Evolutionary conservation across 2,113 vertebrate genomes (phyloP), one percentile per base, ranked within the genome.

Genomic region (Tor tambroides): DNA sequence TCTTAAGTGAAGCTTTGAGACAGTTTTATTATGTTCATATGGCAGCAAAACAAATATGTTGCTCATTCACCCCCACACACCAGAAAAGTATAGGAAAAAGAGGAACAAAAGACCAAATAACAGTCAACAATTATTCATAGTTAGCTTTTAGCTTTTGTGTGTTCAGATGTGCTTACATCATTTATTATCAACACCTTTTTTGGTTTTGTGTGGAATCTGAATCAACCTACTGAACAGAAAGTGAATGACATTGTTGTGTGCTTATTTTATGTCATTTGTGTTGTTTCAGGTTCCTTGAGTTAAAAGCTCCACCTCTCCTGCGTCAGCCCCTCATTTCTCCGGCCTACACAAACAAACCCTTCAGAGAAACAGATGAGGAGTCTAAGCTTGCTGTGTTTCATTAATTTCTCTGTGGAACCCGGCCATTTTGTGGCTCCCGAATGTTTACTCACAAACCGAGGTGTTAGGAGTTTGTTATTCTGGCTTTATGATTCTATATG

Each of bases 71-170:
- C 85, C 85, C 84, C 87, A 91, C 87, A 77, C 88, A 38, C 89
- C 67, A 69, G 26, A 76, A 49, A 76, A 59, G 90, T 94, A 93
- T 91, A 91, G 91, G 85, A n/a, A 80, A 91, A 88, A 69, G 77
- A 87, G 86, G 82, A 89, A 91, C 41, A 11, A 43, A n/a, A 43
- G 9, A 43, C 80, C 87, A 92, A 92, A 93, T 88, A 75, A 90
- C 84, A 91, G 88, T 91, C 88, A 88, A 90, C 89, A 80, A 87
- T 91, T 78, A 26, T 77, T 86, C 61, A 77, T 90, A 91, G 89
- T 92, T 94, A 92, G 91, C 94, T 91, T 94, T 93, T 92, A 92
- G 92, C 93, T 93, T 92, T 93, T 93, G 91, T 94, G 93, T 92
- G 93, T 94, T 91, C 92, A 90, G 54, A 91, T 92, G 92, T 88